These are phyloP conservation scores for Pithecia hirsuta DNA, from an alignment of 2,797 vertebrate genomes.

Conservation along the genomic window DNA sequence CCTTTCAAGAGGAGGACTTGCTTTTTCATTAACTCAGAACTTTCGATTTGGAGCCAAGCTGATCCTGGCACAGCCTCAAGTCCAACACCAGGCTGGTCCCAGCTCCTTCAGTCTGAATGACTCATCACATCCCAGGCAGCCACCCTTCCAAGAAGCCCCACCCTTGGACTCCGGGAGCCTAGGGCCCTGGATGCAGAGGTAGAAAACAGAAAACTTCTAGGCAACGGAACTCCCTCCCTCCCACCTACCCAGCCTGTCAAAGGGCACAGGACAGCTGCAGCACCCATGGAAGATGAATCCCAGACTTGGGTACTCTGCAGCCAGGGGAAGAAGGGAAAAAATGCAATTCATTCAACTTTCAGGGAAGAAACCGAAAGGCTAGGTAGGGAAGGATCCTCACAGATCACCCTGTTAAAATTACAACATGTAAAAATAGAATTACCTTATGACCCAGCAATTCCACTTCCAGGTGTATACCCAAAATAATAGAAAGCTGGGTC, in stretches of 20 bases:
- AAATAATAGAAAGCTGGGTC: background rate
- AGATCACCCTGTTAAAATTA: background rate
- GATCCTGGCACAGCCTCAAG: background rate
- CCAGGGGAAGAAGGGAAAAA: background rate
- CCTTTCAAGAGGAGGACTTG: background rate
- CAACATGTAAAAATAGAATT: background rate
- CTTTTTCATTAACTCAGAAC: background rate
- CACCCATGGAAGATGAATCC: background rate
- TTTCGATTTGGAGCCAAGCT: background rate
- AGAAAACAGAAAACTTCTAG: background rate
- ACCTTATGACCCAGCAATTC: background rate
- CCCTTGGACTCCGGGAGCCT: background rate
- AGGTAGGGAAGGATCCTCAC: background rate
- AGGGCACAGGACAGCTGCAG: background rate
- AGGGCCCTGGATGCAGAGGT: background rate
- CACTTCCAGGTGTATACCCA: background rate
- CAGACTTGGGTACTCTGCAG: background rate
- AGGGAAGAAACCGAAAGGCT: background rate
- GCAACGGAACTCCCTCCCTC: background rate
- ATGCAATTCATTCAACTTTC: background rate
- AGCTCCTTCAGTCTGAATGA: conserved; percentile 14
- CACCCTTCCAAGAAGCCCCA: background rate
- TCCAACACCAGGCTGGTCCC: background rate
- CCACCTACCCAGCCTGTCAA: background rate
- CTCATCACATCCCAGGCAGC: conserved; percentile 25